Conservation (phyloP, 2,888 invertebrate species). For the Scaptomyza tumidula region DNA sequence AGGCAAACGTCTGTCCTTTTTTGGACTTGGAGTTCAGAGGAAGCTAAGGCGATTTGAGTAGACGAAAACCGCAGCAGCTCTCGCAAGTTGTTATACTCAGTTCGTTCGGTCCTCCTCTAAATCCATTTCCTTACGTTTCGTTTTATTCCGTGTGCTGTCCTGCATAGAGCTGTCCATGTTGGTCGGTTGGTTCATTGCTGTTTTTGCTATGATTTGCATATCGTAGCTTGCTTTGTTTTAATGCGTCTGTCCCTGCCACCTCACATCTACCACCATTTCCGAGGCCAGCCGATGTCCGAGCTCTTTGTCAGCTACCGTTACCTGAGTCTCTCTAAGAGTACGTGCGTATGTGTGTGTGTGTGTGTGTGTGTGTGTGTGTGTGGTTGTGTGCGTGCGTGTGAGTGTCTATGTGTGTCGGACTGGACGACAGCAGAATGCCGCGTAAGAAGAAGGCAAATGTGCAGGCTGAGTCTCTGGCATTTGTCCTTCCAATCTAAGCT, state of each 20-base stretch:
- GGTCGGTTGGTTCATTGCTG: constrained; percentile 52
- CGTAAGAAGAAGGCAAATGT: constrained; percentile 76
- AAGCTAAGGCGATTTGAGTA: constrained; percentile 77
- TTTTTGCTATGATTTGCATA: constrained; percentile 78
- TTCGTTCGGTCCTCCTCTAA: constrained; percentile 53
- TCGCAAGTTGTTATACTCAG: constrained; percentile 74
- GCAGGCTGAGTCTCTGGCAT: constrained; percentile 71
- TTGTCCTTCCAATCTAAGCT: constrained; percentile 80
- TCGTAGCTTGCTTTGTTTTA: constrained; percentile 79
- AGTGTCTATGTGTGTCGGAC: constrained; percentile 41
- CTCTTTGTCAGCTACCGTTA: constrained; percentile 72
- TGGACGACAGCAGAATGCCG: constrained; percentile 63
- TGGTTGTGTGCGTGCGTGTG: constrained; percentile 13
- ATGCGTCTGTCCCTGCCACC: constrained; percentile 60
- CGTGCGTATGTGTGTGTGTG: constrained; percentile 10
- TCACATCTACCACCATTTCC: constrained; percentile 37
- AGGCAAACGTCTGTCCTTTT: constrained; percentile 27
- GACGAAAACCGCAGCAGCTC: constrained; percentile 75
- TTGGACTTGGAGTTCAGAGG: constrained; percentile 58
- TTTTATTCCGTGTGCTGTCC: constrained; percentile 48
- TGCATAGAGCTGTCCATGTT: constrained; percentile 32
- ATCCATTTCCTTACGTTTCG: constrained; percentile 64
- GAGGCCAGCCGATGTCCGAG: constrained; percentile 63
- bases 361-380: constrained; percentile 13
- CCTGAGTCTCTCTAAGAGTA: constrained; percentile 42